Conservation (phyloP, 2,797 vertebrate species). For the Peromyscus eremicus region DNA sequence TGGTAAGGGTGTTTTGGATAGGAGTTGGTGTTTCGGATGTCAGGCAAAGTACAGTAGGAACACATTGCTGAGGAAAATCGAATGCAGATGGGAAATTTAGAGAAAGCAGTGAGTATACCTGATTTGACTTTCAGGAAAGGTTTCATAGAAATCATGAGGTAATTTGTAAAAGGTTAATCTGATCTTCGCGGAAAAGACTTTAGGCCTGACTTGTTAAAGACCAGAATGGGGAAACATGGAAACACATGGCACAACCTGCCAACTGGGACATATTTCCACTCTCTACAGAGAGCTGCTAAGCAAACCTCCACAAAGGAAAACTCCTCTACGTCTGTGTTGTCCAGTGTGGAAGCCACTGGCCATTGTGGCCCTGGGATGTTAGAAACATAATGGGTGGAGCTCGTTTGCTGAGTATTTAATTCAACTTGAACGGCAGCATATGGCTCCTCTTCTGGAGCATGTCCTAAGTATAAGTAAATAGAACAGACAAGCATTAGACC, state of each 20-base stretch:
- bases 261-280: background rate
- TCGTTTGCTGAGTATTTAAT: background rate
- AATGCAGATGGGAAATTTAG: background rate
- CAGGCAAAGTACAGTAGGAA: background rate
- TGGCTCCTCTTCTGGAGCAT: background rate
- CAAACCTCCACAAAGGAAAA: background rate
- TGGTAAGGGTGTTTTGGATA: background rate
- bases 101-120: background rate
- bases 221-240: background rate
- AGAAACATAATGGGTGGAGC: background rate
- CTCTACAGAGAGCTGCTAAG: background rate
- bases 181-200: background rate
- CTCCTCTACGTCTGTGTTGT: fast-evolving
- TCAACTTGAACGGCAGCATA: background rate
- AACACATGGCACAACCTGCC: background rate
- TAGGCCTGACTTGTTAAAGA: background rate
- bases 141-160: background rate
- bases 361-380: background rate
- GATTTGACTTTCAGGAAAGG: background rate
- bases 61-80: background rate
- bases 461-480: background rate
- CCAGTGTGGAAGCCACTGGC: background rate
- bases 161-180: slow-evolving; percentile 4
- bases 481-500: background rate
- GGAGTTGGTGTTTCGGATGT: background rate